These are phyloP conservation scores for Aphidius ervi DNA, from an alignment of 1,140 invertebrate species.

Conservation along the genomic window DNA sequence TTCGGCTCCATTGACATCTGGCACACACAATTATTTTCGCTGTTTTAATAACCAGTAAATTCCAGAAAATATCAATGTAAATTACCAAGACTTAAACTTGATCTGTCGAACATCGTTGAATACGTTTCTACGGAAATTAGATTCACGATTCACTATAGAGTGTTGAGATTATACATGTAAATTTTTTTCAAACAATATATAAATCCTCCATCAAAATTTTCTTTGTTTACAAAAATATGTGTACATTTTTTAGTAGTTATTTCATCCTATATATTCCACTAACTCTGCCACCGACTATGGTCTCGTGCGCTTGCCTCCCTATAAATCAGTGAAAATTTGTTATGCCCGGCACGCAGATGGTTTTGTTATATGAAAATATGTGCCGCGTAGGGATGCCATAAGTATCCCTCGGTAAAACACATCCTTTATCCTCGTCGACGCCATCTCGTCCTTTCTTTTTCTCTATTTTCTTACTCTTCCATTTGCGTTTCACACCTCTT, in stretches of 20 bases:
- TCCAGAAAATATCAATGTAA: too few relatives aligned
- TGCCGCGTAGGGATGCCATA: conserved; percentile 51
- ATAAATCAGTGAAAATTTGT: conserved; percentile 57
- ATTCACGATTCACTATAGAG: too few relatives aligned
- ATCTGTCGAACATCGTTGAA: too few relatives aligned
- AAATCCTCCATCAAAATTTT: not conserved
- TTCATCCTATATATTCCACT: conserved; percentile 10
- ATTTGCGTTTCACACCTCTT: not conserved
- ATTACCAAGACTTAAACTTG: too few relatives aligned
- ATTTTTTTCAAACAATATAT: not conserved
- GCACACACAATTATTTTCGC: too few relatives aligned
- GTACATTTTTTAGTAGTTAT: conserved; percentile 1
- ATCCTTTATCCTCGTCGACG: conserved; percentile 47
- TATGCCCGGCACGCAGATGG: conserved; percentile 55
- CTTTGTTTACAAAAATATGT: too few relatives aligned
- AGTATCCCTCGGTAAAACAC: conserved; percentile 52
- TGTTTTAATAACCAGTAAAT: too few relatives aligned
- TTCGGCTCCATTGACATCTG: too few relatives aligned
- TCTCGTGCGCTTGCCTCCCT: conserved; percentile 34
- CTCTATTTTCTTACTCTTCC: conserved; percentile 30
- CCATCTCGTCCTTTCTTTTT: conserved; percentile 14
- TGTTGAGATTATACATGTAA: not conserved
- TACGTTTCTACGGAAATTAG: too few relatives aligned
- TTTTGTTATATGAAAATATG: conserved; percentile 58
- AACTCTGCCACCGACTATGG: conserved; percentile 8